phyloP scores from a whole-genome alignment of 2,797 vertebrate genomes.

The Chiloscyllium punctatum region DNA sequence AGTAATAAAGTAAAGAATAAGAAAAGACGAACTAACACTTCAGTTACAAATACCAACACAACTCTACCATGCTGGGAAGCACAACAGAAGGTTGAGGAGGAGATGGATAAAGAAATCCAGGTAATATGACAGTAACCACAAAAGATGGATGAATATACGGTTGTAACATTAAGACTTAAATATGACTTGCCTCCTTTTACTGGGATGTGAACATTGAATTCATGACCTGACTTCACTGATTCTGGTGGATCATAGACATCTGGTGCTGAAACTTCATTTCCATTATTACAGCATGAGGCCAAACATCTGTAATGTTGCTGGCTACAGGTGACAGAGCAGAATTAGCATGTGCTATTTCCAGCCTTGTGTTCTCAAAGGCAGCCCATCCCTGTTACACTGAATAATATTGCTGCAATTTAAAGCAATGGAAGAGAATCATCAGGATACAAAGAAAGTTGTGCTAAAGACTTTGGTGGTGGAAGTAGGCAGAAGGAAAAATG shows the following conservation, averaged over 20 bases:
- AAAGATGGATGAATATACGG: neutral
- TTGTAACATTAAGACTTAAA: neutral
- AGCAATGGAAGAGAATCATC: neutral
- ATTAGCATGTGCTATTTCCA: neutral
- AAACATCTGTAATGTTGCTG: neutral
- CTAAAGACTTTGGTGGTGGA: neutral
- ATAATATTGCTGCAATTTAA: neutral
- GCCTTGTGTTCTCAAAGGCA: neutral
- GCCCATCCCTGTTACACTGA: neutral
- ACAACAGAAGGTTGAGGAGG: constrained; percentile 8
- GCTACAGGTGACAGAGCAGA: neutral
- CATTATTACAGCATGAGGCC: no score
- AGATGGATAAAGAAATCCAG: constrained; percentile 26
- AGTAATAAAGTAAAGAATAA: neutral
- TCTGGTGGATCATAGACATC: neutral
- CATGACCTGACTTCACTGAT: neutral
- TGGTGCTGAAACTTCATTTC: neutral
- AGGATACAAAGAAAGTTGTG: neutral
- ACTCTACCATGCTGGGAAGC: neutral
- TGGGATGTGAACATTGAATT: neutral
- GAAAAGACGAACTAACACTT: neutral
- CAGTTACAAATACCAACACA: neutral
- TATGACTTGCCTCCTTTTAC: neutral
- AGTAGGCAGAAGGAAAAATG: neutral
- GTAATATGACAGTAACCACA: neutral